Conservation (phyloP, 2,797 vertebrate genomes). For the Takifugu ocellatus region DNA sequence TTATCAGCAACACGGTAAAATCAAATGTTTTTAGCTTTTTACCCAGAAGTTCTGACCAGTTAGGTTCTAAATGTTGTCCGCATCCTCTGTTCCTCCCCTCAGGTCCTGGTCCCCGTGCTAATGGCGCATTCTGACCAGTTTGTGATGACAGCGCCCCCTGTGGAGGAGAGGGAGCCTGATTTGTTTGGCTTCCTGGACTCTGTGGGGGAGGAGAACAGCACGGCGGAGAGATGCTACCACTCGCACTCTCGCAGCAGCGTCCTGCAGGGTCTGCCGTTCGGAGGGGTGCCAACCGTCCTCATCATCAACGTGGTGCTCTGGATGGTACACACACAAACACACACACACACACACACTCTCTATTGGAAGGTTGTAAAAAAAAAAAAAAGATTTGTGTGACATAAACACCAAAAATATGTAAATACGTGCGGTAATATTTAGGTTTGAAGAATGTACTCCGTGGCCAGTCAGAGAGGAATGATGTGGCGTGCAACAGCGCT, state of each 20-base stretch:
- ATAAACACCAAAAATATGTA: background rate
- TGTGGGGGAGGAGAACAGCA: slow-evolving; percentile 73
- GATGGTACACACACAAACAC: slow-evolving; percentile 79
- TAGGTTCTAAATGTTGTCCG: too few relatives aligned
- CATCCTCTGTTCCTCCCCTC: slow-evolving; percentile 16
- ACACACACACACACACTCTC: background rate
- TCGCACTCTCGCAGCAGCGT: slow-evolving; percentile 85
- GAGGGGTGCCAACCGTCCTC: slow-evolving; percentile 91
- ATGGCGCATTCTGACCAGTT: slow-evolving; percentile 66
- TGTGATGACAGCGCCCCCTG: slow-evolving; percentile 41
- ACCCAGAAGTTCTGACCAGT: too few relatives aligned
- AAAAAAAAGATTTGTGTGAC: background rate
- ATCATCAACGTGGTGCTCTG: slow-evolving; percentile 87
- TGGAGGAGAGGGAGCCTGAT: slow-evolving; percentile 51
- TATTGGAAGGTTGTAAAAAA: background rate
- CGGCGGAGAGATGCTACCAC: slow-evolving; percentile 81
- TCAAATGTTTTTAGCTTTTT: slow-evolving; percentile 5
- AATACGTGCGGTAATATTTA: background rate
- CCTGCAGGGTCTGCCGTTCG: slow-evolving; percentile 91
- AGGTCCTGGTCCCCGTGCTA: slow-evolving; percentile 61
- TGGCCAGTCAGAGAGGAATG: too few relatives aligned
- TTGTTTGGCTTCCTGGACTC: slow-evolving; percentile 56
- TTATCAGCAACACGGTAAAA: slow-evolving; percentile 1
- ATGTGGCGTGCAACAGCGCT: too few relatives aligned
- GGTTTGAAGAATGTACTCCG: too few relatives aligned